Evolutionary conservation across 2,113 vertebrate species (phyloP), one percentile per base, ranked within the genome.

Genomic region (Dasyornis broadbenti): DNA sequence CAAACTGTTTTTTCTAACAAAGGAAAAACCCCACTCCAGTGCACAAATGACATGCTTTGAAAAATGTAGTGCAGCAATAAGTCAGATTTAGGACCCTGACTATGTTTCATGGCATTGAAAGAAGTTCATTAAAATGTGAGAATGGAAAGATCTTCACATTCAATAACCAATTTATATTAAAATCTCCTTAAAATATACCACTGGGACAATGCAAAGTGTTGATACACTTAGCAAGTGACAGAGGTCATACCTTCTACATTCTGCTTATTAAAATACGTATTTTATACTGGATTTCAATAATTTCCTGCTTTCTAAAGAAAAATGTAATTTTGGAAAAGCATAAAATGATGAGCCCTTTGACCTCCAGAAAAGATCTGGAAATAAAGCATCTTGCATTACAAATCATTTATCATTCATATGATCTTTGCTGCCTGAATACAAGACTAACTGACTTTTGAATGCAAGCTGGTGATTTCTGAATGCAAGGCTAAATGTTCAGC

Each of bases 391-490:
- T 65, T 91, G 39, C 47, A 50, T 90, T 87, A 88, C 61, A 94
- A 95, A 95, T 91, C 56, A 85, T 95, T 91, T 87, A 79, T 89
- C 93, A 94, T 95, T 95, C 78, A 91, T 91, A 45, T 80, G 87
- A 82, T 95, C 94, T 95, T 94, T 96, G 45, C 66, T 91, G 90
- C 78, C 59, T 96, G 91, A 95, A 97, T 94, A 57, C 61, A 57
- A 94, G 81, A 82, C 73, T 96, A 72, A 92, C 86, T 90, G 89
- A 94, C 81, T 94, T 95, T 59, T 90, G 63, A 94, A 96, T 85
- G 73, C 57, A 92, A 92, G 90, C 84, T 72, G 54, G 82, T 92
- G 89, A 85, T 92, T 91, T 89, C 59, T 95, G 90, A 96, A 95
- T 96, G 91, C 91, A 90, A 63, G 59, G 39, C 82, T 94, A 94